Base-by-base conservation (phyloP, 1,140 invertebrate species). In the Homalodisca vitripennis region DNA sequence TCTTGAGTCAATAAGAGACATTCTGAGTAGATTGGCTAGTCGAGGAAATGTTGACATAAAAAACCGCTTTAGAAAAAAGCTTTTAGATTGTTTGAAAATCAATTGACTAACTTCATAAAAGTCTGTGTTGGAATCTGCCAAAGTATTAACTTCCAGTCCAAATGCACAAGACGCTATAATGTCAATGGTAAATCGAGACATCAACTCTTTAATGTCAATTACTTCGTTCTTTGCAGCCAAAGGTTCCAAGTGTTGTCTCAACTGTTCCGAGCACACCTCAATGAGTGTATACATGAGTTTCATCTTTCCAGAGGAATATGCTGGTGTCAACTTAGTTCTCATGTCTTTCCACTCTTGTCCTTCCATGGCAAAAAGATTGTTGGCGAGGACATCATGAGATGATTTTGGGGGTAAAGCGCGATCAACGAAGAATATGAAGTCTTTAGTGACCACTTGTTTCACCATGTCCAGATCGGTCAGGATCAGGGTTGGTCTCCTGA, bases 251-350 rank as follows among this genome's bases (percentile, higher is more conserved):
- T 70, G 47, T 13, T 69, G 27, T 29, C 41, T 34, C 1, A 69
- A 20, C 27, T 70, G 24, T 27, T 57, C 34, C 12, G 30, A 78
- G 68, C 82, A 79, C 3, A 80, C 72, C 1, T 81, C 79, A 41
- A 85, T 81, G 14, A 80, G 79, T 62, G 79, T 77, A 72, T 82
- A 85, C 83, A 85, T 85, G n/a, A 75, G 81, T 73, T 84, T 86
- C 73, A 89, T 81, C 76, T 87, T 88, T 6, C 82, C 82, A 0
- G 83, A 83, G 31, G 83, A 87, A 72, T 89, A 89, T 0, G 84
- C 84, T 6, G 85, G 85, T 41, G 84, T 85, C 31, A 88, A 79
- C 67, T 87, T 83, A 10, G 81, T 79, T 55, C 87, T 78, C 24
- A 88, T 78, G 46, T 82, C 76, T 63, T 82, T 82, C 87, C 87